Evolutionary conservation across 2,113 vertebrate species (phyloP).

Genomic region (Neogale vison): DNA sequence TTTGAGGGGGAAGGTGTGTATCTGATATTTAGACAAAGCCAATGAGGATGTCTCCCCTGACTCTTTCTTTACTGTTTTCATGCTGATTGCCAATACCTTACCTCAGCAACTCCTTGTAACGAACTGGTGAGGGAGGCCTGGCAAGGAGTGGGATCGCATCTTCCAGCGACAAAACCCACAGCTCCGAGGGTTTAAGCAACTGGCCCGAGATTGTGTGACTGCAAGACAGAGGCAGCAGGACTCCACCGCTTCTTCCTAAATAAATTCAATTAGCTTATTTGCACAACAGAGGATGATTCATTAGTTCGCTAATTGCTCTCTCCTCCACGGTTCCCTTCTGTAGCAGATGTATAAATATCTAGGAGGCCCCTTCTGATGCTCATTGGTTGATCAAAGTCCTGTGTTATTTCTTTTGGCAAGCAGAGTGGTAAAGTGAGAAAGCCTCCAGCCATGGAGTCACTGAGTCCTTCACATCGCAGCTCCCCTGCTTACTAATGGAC

Average conservation of each 20-base stretch:
- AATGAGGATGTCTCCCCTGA: not conserved
- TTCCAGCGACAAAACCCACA: not conserved
- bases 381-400: not conserved
- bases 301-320: slow-evolving; percentile 55
- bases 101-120: not conserved
- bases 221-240: not conserved
- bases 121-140: not conserved
- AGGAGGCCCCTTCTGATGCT: not conserved
- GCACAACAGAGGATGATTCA: slow-evolving; percentile 50
- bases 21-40: not conserved
- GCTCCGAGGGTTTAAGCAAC: not conserved
- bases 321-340: not conserved
- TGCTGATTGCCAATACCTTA: not conserved
- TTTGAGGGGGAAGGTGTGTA: slow-evolving; percentile 39
- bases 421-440: not conserved
- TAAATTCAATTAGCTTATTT: slow-evolving; percentile 68
- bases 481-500: not conserved
- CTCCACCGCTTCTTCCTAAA: not conserved
- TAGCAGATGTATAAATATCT: not conserved
- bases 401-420: not conserved
- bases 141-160: not conserved
- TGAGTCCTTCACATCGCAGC: not conserved
- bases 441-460: not conserved
- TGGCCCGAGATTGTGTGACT: not conserved
- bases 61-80: not conserved